phyloP scores from a whole-genome alignment of 1,140 invertebrate genomes.

The Phthorimaea operculella region DNA sequence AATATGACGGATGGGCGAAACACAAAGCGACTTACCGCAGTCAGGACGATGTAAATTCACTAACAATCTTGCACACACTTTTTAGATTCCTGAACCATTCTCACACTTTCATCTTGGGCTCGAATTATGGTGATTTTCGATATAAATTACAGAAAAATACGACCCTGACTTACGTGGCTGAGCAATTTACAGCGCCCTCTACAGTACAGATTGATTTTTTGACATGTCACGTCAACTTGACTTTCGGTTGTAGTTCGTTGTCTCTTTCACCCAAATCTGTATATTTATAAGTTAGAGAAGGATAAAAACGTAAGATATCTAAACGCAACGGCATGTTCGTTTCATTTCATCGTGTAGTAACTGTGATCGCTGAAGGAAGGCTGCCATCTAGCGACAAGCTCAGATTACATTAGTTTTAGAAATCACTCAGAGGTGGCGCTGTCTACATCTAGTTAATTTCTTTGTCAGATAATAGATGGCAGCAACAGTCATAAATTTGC shows the following conservation, averaged over 20 bases:
- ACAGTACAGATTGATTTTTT: slow-evolving; percentile 51
- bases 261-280: too few species aligned
- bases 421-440: too few species aligned
- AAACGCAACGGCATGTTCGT: too few species aligned
- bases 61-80: slow-evolving; percentile 36
- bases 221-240: slow-evolving; percentile 46
- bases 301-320: too few species aligned
- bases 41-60: slow-evolving; percentile 33
- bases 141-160: slow-evolving; percentile 56
- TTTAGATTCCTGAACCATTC: slow-evolving; percentile 46
- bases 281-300: too few species aligned
- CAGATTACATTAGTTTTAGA: too few species aligned
- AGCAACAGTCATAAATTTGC: too few species aligned
- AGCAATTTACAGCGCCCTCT: slow-evolving; percentile 61
- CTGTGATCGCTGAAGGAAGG: not conserved
- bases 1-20: slow-evolving; percentile 45
- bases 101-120: slow-evolving; percentile 53
- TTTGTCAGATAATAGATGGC: too few species aligned
- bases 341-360: not conserved
- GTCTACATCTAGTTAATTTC: too few species aligned
- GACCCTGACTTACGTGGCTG: slow-evolving; percentile 67
- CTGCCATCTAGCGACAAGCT: too few species aligned
- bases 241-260: not conserved
- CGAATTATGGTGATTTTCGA: slow-evolving; percentile 41
- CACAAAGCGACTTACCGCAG: slow-evolving; percentile 42